Base-by-base conservation (phyloP, 2,113 vertebrate species). In the Lagopus muta region DNA sequence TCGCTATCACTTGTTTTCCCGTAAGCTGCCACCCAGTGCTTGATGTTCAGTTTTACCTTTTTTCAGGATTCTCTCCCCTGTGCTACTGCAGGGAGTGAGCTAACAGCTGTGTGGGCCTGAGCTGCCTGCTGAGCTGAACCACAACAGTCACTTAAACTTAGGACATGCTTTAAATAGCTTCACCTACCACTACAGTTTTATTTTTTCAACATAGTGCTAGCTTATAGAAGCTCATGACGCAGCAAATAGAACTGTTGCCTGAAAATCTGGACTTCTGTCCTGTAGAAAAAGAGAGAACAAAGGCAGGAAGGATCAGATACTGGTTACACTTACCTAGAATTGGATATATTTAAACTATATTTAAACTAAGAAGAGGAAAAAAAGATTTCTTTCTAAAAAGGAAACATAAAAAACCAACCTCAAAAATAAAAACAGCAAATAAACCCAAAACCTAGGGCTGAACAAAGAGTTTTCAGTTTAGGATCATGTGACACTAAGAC, bases 391-490 rank as follows among this genome's bases (percentile, higher is more conserved):
- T 97, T 96, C 86, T 90, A 95, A 96, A 97, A 50, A 43, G 82
- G 93, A 96, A 97, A 4, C 24, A 27, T 52, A 28, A 55, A 55
- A 55, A 30, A 30, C 10, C 28, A 55, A 55, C 30, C 32, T 18
- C 24, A 62, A 40, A 62, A 62, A 38, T 32, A 58, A 58, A 58
- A 32, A 58, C 55, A 58, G 55, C 55, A 20, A n/a, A 58, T n/a
- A 24, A 1, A 2, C 2, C 12, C 38, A 55, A 57, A 43, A n/a
- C 60, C 94, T 97, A 96, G 94, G 55, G 96, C 89, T 91, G 77
- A 97, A 97, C 82, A 98, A 97, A 98, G 96, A 98, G 90, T 96
- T 96, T 96, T 94, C 95, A 92, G 67, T 95, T 97, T 96, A 98
- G 90, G 90, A 97, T 96, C 96, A 98, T 95, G 97, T 97, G 95